Evolutionary conservation across 92 coral and sea anemone genomes (phyloP).

Genomic region (Siderastrea radians): DNA sequence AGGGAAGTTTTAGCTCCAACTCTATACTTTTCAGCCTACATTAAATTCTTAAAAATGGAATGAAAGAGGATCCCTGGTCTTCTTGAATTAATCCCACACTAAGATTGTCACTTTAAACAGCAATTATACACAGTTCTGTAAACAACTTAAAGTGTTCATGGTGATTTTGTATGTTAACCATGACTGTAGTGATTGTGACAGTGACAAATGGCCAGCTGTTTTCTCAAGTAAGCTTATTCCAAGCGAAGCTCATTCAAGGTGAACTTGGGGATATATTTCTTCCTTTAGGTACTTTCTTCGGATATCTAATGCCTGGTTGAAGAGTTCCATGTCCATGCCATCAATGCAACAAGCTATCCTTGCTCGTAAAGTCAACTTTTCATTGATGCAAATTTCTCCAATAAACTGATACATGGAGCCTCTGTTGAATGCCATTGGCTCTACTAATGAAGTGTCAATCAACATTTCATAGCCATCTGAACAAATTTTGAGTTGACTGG

Average conservation of each 20-base stretch:
- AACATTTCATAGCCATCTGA: conserved; percentile 69
- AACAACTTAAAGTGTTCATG: too few relatives aligned
- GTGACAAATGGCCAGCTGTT: too few relatives aligned
- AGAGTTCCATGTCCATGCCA: conserved; percentile 83
- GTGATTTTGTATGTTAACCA: too few relatives aligned
- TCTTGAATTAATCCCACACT: too few relatives aligned
- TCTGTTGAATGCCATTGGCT: conserved; percentile 84
- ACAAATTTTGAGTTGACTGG: conserved; percentile 69
- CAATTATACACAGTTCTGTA: too few relatives aligned
- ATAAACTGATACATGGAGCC: conserved; percentile 87
- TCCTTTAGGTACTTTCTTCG: conserved; percentile 75
- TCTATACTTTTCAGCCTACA: too few relatives aligned
- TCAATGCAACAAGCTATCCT: conserved; percentile 81
- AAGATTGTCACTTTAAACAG: too few relatives aligned
- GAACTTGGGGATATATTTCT: not conserved
- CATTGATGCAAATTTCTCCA: conserved; percentile 64
- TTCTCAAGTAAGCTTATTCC: too few relatives aligned
- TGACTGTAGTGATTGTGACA: too few relatives aligned
- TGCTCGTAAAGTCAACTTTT: conserved; percentile 63
- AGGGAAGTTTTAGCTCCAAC: too few relatives aligned
- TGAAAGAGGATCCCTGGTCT: too few relatives aligned
- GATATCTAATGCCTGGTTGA: conserved; percentile 79
- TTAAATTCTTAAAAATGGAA: too few relatives aligned
- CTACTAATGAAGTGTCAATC: conserved; percentile 78
- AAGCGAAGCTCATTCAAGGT: not conserved